phyloP scores from a whole-genome alignment of 2,113 vertebrate genomes.

The Varanus salvator region DNA sequence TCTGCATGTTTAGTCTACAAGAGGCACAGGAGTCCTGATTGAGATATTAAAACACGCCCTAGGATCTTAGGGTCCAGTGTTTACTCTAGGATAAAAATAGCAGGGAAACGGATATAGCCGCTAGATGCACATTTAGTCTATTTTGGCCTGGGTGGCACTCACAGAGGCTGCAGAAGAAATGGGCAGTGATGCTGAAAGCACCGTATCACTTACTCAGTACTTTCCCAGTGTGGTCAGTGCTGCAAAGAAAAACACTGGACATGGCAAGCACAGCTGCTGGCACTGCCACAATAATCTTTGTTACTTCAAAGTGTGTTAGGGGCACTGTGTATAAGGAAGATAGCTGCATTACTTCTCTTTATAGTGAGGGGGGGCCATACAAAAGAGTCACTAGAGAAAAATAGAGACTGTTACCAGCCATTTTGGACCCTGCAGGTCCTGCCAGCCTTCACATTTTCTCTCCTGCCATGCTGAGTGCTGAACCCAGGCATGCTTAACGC shows the following conservation, averaged over 20 bases:
- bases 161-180: background rate
- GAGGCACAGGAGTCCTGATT: too few relatives aligned
- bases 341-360: background rate
- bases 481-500: background rate
- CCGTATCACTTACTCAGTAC: background rate
- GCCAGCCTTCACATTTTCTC: background rate
- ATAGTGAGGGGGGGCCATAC: background rate
- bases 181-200: background rate
- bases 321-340: background rate
- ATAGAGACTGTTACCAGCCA: background rate
- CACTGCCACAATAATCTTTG: background rate
- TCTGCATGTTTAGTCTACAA: too few relatives aligned
- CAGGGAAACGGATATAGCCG: too few relatives aligned
- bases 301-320: background rate
- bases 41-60: too few relatives aligned
- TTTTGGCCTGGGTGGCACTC: too few relatives aligned
- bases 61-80: too few relatives aligned
- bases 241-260: background rate
- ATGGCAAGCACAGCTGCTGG: background rate
- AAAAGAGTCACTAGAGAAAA: too few relatives aligned
- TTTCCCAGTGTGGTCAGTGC: background rate
- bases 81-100: too few relatives aligned
- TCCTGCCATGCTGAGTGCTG: background rate
- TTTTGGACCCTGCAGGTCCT: too few relatives aligned
- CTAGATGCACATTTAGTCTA: too few relatives aligned